phyloP scores from a whole-genome alignment of 2,888 invertebrate species.

The Hymenopus coronatus region DNA sequence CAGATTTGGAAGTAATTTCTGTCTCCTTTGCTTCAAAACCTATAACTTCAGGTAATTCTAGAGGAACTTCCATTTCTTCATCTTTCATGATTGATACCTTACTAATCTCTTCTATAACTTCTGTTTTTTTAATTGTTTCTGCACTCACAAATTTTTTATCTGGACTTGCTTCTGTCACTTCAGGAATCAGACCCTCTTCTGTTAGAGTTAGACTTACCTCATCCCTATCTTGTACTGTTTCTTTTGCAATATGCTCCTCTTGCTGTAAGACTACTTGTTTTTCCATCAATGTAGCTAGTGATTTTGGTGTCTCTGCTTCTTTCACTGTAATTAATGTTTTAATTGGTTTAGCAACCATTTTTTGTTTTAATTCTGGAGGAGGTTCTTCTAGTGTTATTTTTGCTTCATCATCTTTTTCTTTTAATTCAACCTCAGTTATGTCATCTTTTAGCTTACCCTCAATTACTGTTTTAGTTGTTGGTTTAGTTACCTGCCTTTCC shows the following conservation, averaged over 20 bases:
- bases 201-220: too few species aligned
- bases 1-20: not conserved
- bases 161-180: too few species aligned
- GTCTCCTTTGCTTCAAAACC: too few species aligned
- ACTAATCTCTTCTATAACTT: too few species aligned
- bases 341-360: not conserved
- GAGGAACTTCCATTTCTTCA: not conserved
- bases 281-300: not conserved
- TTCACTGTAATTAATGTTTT: not conserved
- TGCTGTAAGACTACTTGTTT: not conserved
- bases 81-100: not conserved
- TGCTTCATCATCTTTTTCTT: not conserved
- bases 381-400: too few species aligned
- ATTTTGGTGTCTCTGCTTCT: not conserved
- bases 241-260: not conserved
- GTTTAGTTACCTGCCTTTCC: too few species aligned
- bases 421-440: not conserved
- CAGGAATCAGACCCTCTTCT: too few species aligned
- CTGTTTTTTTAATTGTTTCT: too few species aligned
- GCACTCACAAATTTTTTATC: too few species aligned
- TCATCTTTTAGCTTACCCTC: not conserved
- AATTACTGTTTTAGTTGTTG: too few species aligned
- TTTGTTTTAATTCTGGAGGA: not conserved
- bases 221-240: not conserved
- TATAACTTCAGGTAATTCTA: not conserved